Evolutionary conservation across 1,140 invertebrate genomes (phyloP), one percentile per base, ranked within the genome.

Genomic region (Charaxes varanes): DNA sequence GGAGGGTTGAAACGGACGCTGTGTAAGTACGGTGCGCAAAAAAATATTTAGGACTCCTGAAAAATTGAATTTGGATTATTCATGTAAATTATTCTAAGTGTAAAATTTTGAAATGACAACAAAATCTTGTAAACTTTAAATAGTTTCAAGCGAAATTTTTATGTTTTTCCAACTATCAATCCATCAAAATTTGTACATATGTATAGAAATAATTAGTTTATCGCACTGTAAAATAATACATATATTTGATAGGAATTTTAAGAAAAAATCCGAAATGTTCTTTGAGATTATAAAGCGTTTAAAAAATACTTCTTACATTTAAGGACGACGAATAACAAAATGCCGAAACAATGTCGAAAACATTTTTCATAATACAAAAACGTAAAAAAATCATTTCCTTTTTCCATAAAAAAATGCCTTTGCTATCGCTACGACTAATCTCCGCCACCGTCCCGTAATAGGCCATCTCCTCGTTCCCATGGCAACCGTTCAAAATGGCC

Each of bases 391-490:
- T 30, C 16, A 44, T 37, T 32, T 45, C 22, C 15, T 33, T 24
- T 15, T 6, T 31, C 11, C 30, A 33, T 16, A 34, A 30, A 18
- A 40, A 28, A 41, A 44, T 17, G 34, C 28, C 14, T 41, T 40
- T 67, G 57, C 63, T 61, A 51, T 52, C 46, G 27, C 28, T 82
- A 76, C 74, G 42, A 54, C 78, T 82, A 82, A 82, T 79, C 78
- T 82, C 53, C 64, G 48, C 74, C 72, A 76, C 73, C 77, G 73
- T 78, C 54, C 62, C 55, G 61, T 82, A 82, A 81, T 81, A 79
- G 74, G 72, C 77, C 77, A 79, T 81, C 77, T 81, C 77, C 77
- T 71, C 47, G 72, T 81, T 48, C 37, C 74, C 45, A 81, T 76
- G 51, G 70, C 49, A 63, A 81, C 77, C 51, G 58, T 41, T 41